Evolutionary conservation across 2,113 vertebrate species (phyloP).

Genomic region (Sylvia atricapilla): DNA sequence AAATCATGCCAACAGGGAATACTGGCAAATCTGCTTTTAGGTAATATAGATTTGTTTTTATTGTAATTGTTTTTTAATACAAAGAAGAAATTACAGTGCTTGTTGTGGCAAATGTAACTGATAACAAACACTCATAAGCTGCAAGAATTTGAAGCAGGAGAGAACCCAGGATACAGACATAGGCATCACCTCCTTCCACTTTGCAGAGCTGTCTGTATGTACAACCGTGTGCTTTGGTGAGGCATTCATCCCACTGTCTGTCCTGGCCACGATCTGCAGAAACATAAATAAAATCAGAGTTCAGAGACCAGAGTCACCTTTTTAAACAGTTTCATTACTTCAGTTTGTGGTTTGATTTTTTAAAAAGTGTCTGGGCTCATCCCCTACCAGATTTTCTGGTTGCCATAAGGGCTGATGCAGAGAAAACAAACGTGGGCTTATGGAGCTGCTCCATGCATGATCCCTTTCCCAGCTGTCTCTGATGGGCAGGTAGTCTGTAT

Average conservation of each 20-base stretch:
- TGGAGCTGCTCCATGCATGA: neutral
- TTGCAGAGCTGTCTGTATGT: neutral
- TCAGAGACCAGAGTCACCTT: neutral
- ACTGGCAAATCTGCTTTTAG: neutral
- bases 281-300: neutral
- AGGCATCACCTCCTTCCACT: neutral
- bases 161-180: neutral
- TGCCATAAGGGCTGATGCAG: neutral
- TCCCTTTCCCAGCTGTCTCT: neutral
- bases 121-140: neutral
- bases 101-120: neutral
- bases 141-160: neutral
- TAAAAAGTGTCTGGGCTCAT: neutral
- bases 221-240: neutral
- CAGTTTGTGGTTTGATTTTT: neutral
- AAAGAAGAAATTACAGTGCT: neutral
- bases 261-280: neutral
- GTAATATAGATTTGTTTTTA: neutral
- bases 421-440: neutral
- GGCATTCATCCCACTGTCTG: neutral
- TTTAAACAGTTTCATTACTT: neutral
- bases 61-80: neutral
- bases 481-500: neutral
- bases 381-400: neutral
- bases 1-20: neutral